Percentiles rank a stretch among this genome's conserved stretches.
Conservation (phyloP, 2,888 invertebrate species). For the Himalopsyche anomala region DNA sequence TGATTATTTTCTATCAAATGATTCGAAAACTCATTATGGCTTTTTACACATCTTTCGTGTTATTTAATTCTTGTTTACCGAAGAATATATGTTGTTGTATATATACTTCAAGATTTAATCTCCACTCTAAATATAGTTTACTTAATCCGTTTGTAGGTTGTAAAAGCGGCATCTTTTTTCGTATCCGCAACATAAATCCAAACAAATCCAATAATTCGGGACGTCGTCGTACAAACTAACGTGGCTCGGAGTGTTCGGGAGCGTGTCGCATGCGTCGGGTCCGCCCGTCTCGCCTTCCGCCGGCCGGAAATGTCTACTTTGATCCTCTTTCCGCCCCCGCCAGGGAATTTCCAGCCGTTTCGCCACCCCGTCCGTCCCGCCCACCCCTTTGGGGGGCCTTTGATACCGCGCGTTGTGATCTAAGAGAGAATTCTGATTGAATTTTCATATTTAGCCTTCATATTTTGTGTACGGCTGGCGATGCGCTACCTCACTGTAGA, state of each 20-base stretch:
- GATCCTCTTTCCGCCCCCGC: slow-evolving; percentile 61
- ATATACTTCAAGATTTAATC: too few species aligned
- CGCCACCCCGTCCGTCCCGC: neutral
- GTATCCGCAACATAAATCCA: slow-evolving; percentile 18
- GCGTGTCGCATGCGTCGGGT: slow-evolving; percentile 42
- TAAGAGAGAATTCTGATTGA: slow-evolving; percentile 60
- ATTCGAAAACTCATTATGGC: too few species aligned
- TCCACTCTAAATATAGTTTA: too few species aligned
- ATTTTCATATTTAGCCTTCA: slow-evolving; percentile 62
- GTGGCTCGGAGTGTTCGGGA: neutral
- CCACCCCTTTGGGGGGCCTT: slow-evolving; percentile 37
- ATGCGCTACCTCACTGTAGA: neutral
- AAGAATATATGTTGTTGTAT: too few species aligned
- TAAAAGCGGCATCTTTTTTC: slow-evolving; percentile 2
- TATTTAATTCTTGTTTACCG: too few species aligned
- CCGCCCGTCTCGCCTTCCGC: slow-evolving; percentile 51
- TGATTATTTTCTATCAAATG: too few species aligned
- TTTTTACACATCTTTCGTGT: too few species aligned
- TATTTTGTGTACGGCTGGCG: slow-evolving; percentile 35
- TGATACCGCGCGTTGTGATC: slow-evolving; percentile 50
- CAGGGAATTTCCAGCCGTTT: slow-evolving; percentile 48
- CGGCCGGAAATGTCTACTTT: slow-evolving; percentile 64
- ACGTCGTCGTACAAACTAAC: slow-evolving; percentile 3
- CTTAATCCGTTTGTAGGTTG: neutral
- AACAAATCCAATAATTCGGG: slow-evolving; percentile 29